Evolutionary conservation across 2,113 vertebrate species (phyloP).

Genomic region (Anthoscopus minutus): DNA sequence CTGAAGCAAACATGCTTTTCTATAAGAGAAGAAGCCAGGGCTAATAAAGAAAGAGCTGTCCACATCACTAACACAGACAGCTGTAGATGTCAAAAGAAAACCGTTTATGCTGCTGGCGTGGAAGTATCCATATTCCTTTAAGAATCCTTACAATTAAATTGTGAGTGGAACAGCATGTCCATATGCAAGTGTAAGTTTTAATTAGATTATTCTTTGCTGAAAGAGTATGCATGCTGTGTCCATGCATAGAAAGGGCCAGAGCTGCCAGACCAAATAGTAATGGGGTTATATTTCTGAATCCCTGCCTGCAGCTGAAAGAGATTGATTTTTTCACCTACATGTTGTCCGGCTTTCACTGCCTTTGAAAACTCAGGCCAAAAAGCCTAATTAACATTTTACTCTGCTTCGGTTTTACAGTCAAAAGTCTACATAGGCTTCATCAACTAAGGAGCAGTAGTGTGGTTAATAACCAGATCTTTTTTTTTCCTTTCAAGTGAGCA

Average conservation of each 20-base stretch:
- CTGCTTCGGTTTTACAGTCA: slow-evolving; percentile 25
- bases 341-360: neutral
- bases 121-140: neutral
- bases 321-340: neutral
- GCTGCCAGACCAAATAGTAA: neutral
- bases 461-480: slow-evolving; percentile 58
- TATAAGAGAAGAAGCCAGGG: neutral
- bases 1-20: neutral
- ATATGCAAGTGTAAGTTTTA: slow-evolving; percentile 6
- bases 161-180: neutral
- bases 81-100: neutral
- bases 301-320: neutral
- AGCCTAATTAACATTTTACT: slow-evolving; percentile 42
- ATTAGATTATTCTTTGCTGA: slow-evolving; percentile 23
- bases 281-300: neutral
- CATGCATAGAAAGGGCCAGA: neutral
- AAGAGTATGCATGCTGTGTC: neutral
- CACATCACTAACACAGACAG: neutral
- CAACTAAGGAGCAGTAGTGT: slow-evolving; percentile 43
- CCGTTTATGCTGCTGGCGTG: neutral
- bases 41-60: neutral
- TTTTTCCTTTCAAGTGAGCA: slow-evolving; percentile 55
- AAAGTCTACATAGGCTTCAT: slow-evolving; percentile 31
- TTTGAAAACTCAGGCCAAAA: slow-evolving; percentile 11
- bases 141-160: neutral